Evolutionary conservation across 2,888 invertebrate species (phyloP).

Genomic region (Pherbina coryleti): DNA sequence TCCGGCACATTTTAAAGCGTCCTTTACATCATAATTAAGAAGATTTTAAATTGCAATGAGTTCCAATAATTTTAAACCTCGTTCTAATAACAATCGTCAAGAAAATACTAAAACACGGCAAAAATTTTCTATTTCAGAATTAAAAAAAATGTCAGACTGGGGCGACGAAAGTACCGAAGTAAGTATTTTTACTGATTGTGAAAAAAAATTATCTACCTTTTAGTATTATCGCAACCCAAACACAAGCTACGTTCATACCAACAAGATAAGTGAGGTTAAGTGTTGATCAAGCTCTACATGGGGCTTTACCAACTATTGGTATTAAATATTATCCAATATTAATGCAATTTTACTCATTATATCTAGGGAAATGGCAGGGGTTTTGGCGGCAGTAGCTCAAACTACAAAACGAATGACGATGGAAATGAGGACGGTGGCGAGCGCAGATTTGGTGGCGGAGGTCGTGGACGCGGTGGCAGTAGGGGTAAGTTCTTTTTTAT

Average conservation of each 20-base stretch:
- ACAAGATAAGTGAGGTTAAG: conserved; percentile 21
- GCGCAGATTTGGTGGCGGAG: conserved; percentile 28
- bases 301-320: too few relatives aligned
- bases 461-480: conserved; percentile 41
- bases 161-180: conserved; percentile 48
- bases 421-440: conserved; percentile 51
- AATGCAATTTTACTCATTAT: not conserved
- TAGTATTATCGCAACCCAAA: not conserved
- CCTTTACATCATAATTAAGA: not conserved
- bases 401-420: conserved; percentile 39
- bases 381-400: conserved; percentile 41
- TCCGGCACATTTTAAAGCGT: not conserved
- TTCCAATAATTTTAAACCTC: not conserved
- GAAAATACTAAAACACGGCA: conserved; percentile 8
- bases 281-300: not conserved
- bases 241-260: not conserved
- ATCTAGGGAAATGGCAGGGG: conserved; percentile 45
- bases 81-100: not conserved
- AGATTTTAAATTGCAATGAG: not conserved
- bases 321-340: too few relatives aligned
- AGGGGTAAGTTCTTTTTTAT: conserved; percentile 39
- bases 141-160: conserved; percentile 58
- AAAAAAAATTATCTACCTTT: not conserved
- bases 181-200: not conserved
- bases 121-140: conserved; percentile 27